Base-by-base conservation (phyloP, 2,888 invertebrate genomes). In the Neria commutata region DNA sequence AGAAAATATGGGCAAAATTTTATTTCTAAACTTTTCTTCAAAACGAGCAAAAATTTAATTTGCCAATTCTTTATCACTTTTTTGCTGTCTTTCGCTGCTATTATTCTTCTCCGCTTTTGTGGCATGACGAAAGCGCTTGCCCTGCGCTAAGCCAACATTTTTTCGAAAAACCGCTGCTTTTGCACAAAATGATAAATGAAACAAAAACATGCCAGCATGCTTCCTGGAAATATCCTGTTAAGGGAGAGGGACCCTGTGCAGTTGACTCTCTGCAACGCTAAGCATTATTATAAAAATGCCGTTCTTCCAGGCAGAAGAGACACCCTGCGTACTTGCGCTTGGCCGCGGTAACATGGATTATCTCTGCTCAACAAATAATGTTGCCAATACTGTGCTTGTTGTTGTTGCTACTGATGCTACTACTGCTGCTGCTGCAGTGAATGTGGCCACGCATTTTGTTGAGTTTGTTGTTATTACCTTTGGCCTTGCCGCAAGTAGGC, bases 391-490 rank as follows among this genome's bases (percentile, higher is more conserved):
- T 50, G 25, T 55, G 48, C 23, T 17, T 29, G n/a, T 29, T 45
- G 37, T 26, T 23, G 11, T 25, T 54, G 33, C 5, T 51, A 34
- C 26, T 42, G 48, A 25, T 51, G 21, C 23, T n/a, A n/a, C n/a
- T 29, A 10, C 23, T 45, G 37, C 37, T 23, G 11, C 19, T 54
- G 33, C 5, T 51, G 34, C 26, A 29, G 48, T 34, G 45, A 16
- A 21, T 61, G 60, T 59, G 68, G 66, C 74, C 59, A 59, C 64
- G 67, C 66, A 68, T 69, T 67, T 68, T n/a, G n/a, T n/a, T 67
- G 70, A 37, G 37, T 37, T 37, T 37, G 37, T 73, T 67, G 72
- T 74, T 71, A 73, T 72, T 73, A 73, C 73, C 71, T 71, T 74
- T 72, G 26, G 33, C 40, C 17, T 33, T 24, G 23, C 40, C 61